Evolutionary conservation across 2,797 vertebrate species (phyloP), one percentile per base, ranked within the genome.

Genomic region (Podargus strigoides): DNA sequence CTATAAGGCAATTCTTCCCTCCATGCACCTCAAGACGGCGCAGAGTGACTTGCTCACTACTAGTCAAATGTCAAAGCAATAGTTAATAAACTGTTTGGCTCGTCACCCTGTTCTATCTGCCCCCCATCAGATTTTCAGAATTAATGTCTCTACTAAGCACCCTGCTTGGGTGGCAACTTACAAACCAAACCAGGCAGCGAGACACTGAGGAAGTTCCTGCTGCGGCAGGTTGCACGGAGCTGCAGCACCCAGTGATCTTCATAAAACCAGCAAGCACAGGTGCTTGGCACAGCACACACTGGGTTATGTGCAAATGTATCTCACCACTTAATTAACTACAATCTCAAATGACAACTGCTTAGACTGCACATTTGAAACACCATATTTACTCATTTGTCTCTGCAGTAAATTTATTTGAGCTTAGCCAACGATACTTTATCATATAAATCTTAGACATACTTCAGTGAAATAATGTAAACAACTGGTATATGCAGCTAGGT

Each of bases 271-370:
- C 12, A 23, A 37, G 67, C 14, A 36, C 24, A 30, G 0, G 0
- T 19, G 12, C 67, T 32, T 47, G 53, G 13, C 5, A 6, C 50
- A 72, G 58, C 20, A 41, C 32, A 41, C 0, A 0, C 12, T 44
- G 44, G 27, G 39, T n/a, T 28, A 55, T 3, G 8, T 8, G 14
- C 27, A 87, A 53, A 53, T 30, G 7, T 26, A 34, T 58, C 69
- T 72, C 67, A 36, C 8, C n/a, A 60, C 53, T 89, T 60, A 82
- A 32, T 60, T 34, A 75, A n/a, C n/a, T 36, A 30, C 21, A 69
- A 10, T 9, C 63, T 20, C 13, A 62, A 76, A 79, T 14, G n/a
- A 37, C 24, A 62, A 24, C n/a, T 73, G 46, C 28, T 68, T 44
- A 78, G 49, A 32, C 46, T 60, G 37, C 37, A 49, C 18, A 34